Base-by-base conservation (phyloP, 1,140 invertebrate genomes). In the Chelonus insularis region DNA sequence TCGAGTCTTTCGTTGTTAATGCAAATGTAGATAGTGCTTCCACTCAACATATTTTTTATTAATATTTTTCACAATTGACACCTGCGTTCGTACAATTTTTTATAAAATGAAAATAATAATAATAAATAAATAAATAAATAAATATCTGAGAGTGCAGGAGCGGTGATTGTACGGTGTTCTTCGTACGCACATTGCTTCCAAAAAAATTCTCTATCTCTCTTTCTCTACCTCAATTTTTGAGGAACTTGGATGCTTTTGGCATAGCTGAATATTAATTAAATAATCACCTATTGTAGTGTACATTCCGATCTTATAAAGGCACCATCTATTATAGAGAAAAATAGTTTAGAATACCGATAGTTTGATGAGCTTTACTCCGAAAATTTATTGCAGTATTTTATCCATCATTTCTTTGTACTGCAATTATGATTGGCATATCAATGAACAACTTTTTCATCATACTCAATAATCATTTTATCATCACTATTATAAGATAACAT, bases 261-360 rank as follows among this genome's bases (percentile, higher is more conserved):
- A 11, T 34, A 11, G 50, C 14, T 54, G 34, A n/a, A n/a, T n/a
- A n/a, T n/a, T n/a, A n/a, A 62, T 32, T 58, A 29, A 43, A 62
- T 50, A 62, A 60, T 67, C 60, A 62, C 57, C 62, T 68, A 63
- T 65, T 48, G 55, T 68, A 68, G 62, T 56, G 63, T 66, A 62
- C 51, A 60, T 65, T 70, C 61, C 48, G 61, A 59, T 65, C n/a
- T n/a, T n/a, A n/a, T n/a, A n/a, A n/a, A n/a, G n/a, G n/a, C n/a
- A n/a, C n/a, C n/a, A n/a, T n/a, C n/a, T n/a, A n/a, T n/a, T n/a
- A n/a, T n/a, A n/a, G n/a, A n/a, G n/a, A n/a, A n/a, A n/a, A n/a
- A n/a, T n/a, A n/a, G n/a, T n/a, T n/a, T n/a, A n/a, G n/a, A n/a
- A n/a, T n/a, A n/a, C n/a, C n/a, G n/a, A n/a, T n/a, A n/a, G n/a